These are phyloP conservation scores for Paramormyrops hopkinsi DNA, from an alignment of 2,797 vertebrate genomes.

Conservation along the genomic window DNA sequence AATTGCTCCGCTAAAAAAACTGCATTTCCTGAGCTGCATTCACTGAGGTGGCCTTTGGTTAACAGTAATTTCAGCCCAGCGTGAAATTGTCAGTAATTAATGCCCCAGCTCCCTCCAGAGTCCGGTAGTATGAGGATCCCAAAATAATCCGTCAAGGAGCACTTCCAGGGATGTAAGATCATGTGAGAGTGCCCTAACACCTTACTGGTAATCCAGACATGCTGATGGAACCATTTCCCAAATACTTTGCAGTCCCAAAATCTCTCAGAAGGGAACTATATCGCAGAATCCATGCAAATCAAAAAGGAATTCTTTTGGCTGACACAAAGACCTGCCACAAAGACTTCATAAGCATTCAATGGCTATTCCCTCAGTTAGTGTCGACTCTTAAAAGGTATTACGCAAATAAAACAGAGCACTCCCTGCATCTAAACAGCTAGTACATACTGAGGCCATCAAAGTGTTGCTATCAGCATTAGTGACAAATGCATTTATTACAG, in stretches of 20 bases:
- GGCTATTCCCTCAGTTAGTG: not conserved
- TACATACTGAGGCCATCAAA: not conserved
- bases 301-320: not conserved
- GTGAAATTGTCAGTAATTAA: not conserved
- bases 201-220: not conserved
- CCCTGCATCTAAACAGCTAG: not conserved
- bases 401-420: not conserved
- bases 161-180: not conserved
- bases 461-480: not conserved
- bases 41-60: not conserved
- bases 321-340: not conserved
- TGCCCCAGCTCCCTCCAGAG: not conserved
- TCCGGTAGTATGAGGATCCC: not conserved
- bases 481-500: constrained; percentile 1
- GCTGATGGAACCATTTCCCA: not conserved
- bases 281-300: not conserved
- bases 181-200: too few species aligned
- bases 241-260: not conserved
- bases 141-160: not conserved
- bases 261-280: not conserved
- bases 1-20: not conserved
- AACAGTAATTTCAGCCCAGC: not conserved
- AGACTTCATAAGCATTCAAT: not conserved
- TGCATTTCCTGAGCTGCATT: not conserved
- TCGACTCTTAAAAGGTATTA: not conserved